phyloP scores from a whole-genome alignment of 1,140 invertebrate genomes.

The Lethrus apterus region DNA sequence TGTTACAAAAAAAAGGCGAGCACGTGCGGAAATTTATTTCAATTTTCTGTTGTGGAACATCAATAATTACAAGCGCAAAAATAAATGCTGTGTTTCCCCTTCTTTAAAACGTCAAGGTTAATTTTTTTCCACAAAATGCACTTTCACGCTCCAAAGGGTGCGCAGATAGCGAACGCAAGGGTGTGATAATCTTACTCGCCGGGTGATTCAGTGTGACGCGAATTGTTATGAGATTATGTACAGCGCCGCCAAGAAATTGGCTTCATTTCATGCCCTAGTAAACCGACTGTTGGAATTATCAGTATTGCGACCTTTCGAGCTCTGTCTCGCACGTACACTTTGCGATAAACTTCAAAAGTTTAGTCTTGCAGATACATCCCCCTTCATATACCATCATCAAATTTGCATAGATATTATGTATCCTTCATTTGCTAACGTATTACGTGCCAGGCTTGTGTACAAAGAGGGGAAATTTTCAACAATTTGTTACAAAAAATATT shows the following conservation, averaged over 20 bases:
- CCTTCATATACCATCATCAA: conserved; percentile 12
- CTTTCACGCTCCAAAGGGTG: background rate
- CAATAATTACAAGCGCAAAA: conserved; percentile 4
- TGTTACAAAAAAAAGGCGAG: background rate
- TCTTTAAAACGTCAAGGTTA: conserved; percentile 1
- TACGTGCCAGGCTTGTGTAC: too few species aligned
- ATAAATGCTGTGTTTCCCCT: conserved; percentile 6
- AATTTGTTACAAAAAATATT: too few species aligned
- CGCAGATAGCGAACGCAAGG: background rate
- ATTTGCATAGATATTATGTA: conserved; percentile 16
- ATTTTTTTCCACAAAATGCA: conserved; percentile 5
- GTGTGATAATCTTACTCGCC: conserved; percentile 12
- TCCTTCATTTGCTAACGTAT: conserved; percentile 10
- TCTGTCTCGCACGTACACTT: conserved; percentile 6
- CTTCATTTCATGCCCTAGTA: conserved; percentile 20
- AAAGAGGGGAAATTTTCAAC: too few species aligned
- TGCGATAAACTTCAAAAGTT: too few species aligned
- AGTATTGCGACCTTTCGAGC: conserved; percentile 11
- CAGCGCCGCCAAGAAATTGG: conserved; percentile 17
- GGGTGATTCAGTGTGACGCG: conserved; percentile 16
- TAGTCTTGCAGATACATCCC: too few species aligned
- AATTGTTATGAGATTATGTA: conserved; percentile 21
- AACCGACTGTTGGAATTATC: conserved; percentile 19
- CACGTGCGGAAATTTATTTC: conserved; percentile 11
- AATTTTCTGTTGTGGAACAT: too few species aligned